Base-by-base conservation (phyloP, 2,888 invertebrate genomes). In the Electrophaes corylata region DNA sequence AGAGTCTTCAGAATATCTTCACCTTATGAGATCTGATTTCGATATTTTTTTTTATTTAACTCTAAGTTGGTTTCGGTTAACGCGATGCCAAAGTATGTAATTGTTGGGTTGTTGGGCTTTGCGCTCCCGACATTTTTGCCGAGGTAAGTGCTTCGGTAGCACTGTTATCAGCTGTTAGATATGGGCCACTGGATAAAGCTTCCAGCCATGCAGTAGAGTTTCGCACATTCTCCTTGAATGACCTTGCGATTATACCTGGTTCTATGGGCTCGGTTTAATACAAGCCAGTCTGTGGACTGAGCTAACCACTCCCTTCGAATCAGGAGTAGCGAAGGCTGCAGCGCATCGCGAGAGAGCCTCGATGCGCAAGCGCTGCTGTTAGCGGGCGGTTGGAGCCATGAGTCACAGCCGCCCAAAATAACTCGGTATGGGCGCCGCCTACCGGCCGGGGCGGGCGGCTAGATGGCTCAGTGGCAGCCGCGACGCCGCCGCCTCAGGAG, bases 401-500 rank as follows among this genome's bases (percentile, higher is more conserved):
- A 91, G 81, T 91, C 91, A 91, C 83, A 76, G 73, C 75, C 78
- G 86, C 91, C 87, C 75, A 82, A 89, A 91, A 91, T 91, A 91
- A 76, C 80, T 76, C 72, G 76, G 81, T 79, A 83, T 85, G 90
- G 90, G 90, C 91, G 90, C 91, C 90, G 89, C 91, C 90, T 90
- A 90, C 83, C 90, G 89, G 83, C 88, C 84, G 85, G 87, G 91
- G 90, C 91, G 91, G 91, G 89, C 90, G 87, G 88, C 75, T 75
- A 70, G 76, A 76, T 79, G 77, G 84, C 84, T 88, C 91, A 91
- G 90, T 90, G 90, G 89, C 85, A 84, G 81, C 85, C 86, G 83
- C 83, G 88, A 88, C 85, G 86, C 84, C 87, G 86, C 86, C 85
- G 88, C 86, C 86, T 87, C 84, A 80, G 80, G 78, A 83, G 82